These are phyloP conservation scores for Cygnus buccinator DNA, from an alignment of 2,113 vertebrate genomes.

Conservation along the genomic window DNA sequence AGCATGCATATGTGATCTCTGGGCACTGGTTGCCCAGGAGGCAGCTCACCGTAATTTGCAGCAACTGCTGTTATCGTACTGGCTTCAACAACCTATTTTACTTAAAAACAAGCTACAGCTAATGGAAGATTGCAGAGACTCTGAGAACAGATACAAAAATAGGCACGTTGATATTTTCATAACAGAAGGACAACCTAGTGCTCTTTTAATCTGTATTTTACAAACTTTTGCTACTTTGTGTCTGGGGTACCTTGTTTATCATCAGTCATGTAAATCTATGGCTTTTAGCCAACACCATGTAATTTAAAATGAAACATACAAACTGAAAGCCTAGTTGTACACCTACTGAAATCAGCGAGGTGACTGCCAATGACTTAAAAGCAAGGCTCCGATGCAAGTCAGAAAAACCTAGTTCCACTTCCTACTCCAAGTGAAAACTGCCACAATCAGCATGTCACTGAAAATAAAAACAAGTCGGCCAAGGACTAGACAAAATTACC, in stretches of 20 bases:
- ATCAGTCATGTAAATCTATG: background rate
- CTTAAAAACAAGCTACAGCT: background rate
- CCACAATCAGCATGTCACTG: background rate
- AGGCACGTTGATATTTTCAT: background rate
- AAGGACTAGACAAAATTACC: background rate
- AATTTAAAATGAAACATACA: background rate
- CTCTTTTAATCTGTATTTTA: background rate
- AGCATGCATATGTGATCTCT: fast-evolving
- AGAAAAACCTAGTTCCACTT: background rate
- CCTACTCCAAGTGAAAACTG: background rate
- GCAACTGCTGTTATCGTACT: background rate
- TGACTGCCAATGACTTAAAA: background rate
- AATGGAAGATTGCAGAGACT: too few relatives aligned
- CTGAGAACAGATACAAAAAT: background rate
- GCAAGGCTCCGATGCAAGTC: background rate
- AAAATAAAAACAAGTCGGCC: background rate
- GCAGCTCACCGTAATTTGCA: background rate
- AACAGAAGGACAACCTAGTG: background rate
- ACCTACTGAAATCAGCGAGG: fast-evolving
- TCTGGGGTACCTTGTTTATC: background rate
- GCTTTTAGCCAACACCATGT: background rate
- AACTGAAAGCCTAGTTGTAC: background rate
- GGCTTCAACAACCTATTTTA: background rate
- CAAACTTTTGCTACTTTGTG: background rate
- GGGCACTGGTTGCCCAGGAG: background rate